Evolutionary conservation across 1,140 invertebrate species (phyloP), one percentile per base, ranked within the genome.

Genomic region (Drosophila ironensis): DNA sequence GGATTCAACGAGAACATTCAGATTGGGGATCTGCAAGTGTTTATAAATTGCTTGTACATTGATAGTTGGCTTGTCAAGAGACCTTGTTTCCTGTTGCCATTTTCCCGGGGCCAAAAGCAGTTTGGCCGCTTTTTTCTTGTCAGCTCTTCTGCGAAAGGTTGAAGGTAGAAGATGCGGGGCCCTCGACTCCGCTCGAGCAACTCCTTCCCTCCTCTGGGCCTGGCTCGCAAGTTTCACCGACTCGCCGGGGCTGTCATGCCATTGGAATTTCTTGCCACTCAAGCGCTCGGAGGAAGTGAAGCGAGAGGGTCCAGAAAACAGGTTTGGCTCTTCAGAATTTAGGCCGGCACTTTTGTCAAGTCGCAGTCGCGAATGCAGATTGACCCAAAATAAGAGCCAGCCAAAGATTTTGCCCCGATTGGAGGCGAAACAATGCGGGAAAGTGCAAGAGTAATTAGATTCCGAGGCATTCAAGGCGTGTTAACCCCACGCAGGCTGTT

Each of bases 241-340:
- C 67, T 73, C 46, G 68, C 42, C 56, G 78, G 73, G 73, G 78
- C 57, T 78, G 78, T 82, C 80, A 82, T 86, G 78, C 50, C 44
- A 40, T 70, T 57, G 80, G 78, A 82, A 82, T 82, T 69, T 69
- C 68, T 47, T 28, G 14, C 28, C 27, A 25, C 28, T 57, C 27
- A 8, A 16, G 9, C 37, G 24, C 33, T 60, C 17, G 11, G 59
- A 61, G 53, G 53, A 59, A 61, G 28, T 45, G 50, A 51, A 46
- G 25, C 33, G 38, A 48, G 56, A 56, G 60, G 54, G 40, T 56
- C 42, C 35, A 24, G 30, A 82, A n/a, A 82, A 84, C 80, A 52
- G 46, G 80, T 84, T 82, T 84, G 46, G 44, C 56, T 72, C 57
- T 73, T 78, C 57, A 78, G 80, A 86, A 84, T 84, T 84, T 78